phyloP scores from a whole-genome alignment of 2,888 invertebrate genomes.

The Cheilosia impressa region DNA sequence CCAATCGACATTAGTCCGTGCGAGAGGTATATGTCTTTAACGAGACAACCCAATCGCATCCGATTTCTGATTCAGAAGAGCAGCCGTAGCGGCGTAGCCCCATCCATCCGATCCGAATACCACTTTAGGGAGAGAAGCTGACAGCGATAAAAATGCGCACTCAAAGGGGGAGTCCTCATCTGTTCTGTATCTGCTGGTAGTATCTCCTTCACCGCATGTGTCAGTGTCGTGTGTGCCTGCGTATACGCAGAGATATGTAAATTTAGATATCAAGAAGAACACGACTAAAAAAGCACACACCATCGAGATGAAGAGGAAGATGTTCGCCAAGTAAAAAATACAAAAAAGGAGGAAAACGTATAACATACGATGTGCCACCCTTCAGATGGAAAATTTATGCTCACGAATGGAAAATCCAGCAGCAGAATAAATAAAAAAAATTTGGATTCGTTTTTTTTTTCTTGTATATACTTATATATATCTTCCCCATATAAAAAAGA shows the following conservation, averaged over 20 bases:
- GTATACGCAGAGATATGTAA: conserved; percentile 65
- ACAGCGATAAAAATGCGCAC: conserved; percentile 69
- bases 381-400: conserved; percentile 74
- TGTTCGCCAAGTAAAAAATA: conserved; percentile 38
- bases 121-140: conserved; percentile 62
- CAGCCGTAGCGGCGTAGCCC: conserved; percentile 39
- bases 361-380: conserved; percentile 62
- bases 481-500: conserved; percentile 50
- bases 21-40: conserved; percentile 39
- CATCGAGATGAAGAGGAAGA: conserved; percentile 20
- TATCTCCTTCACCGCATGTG: conserved; percentile 34
- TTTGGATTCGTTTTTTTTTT: conserved; percentile 40
- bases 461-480: conserved; percentile 26
- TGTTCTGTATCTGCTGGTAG: conserved; percentile 13
- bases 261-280: conserved; percentile 70
- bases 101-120: conserved; percentile 23
- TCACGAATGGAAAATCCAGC: conserved; percentile 70
- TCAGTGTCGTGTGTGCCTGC: conserved; percentile 23
- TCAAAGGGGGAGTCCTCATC: conserved; percentile 71
- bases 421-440: conserved; percentile 71
- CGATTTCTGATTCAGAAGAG: conserved; percentile 64
- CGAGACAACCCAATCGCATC: conserved; percentile 69
- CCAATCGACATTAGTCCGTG: conserved; percentile 20
- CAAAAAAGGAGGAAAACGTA: conserved; percentile 41
- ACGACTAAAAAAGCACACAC: conserved; percentile 23